Percentiles rank a stretch among this genome's conserved stretches.
phyloP scores from a whole-genome alignment of 2,797 vertebrate species.

The Paratrypauchen microcephalus region DNA sequence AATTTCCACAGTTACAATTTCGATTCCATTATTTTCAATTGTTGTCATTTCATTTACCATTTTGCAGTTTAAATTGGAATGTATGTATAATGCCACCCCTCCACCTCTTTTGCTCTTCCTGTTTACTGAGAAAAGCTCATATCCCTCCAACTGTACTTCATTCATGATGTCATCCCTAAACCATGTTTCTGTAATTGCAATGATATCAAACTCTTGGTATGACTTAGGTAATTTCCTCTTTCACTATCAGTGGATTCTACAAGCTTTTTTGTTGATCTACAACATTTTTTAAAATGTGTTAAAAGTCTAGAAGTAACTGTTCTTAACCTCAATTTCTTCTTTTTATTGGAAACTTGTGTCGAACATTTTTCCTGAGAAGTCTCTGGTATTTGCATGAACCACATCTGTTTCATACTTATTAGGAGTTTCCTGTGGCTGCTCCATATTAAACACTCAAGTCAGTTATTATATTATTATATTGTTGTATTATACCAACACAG shows the following conservation, averaged over 20 bases:
- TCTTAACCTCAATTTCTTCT: not conserved
- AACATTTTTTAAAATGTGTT: not conserved
- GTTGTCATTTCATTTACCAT: no score
- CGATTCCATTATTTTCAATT: no score
- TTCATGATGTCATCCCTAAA: no score
- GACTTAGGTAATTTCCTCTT: no score
- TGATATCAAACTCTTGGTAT: no score
- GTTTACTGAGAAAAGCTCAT: no score
- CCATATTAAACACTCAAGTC: conserved; percentile 21
- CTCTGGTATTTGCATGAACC: conserved; percentile 5
- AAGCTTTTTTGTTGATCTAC: not conserved
- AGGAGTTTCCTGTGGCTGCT: conserved; percentile 27
- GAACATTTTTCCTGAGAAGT: not conserved
- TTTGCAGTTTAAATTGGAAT: no score
- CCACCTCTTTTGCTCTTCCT: no score
- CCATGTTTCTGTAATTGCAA: no score
- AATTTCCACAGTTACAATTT: no score
- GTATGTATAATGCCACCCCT: no score
- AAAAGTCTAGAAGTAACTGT: not conserved
- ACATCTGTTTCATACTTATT: conserved; percentile 27
- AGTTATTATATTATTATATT: not conserved
- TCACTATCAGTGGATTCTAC: not conserved
- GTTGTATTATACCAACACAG: conserved; percentile 20
- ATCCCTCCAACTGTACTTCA: no score
- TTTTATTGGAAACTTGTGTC: conserved; percentile 6